Base-by-base conservation (phyloP, 2,888 invertebrate genomes). In the Chesias legatella region DNA sequence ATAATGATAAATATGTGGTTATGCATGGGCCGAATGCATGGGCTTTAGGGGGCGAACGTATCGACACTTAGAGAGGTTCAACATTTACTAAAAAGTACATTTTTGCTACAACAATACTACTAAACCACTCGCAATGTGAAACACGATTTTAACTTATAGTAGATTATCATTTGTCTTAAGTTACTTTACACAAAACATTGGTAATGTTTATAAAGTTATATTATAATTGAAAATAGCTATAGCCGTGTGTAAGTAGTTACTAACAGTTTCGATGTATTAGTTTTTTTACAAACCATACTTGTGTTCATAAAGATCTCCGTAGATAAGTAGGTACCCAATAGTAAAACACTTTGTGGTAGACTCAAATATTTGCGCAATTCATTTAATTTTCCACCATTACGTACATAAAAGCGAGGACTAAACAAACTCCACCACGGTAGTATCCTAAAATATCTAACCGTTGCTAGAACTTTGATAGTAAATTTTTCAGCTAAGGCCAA, bases 11-110 rank as follows among this genome's bases (percentile, higher is more conserved):
- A 44, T 20, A 27, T 31, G 39, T 33, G 29, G 27, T 10, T 35
- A 47, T 27, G 29, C 53, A 51, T 48, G 48, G 47, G 5, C 21
- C 56, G 52, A 52, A 50, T 71, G 85, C 86, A 82, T 86, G 86
- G 58, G 48, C 51, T 32, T 76, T 77, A 80, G 78, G 79, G 72
- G 52, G 69, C 66, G 72, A 69, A 33, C 31, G 31, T 31, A 36
- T 35, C 21, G 11, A 27, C 11, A 20, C 11, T 43, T 33, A 27
- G 9, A 10, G 25, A 37, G 31, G 41, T 39, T 17, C 24, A 33
- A 30, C 40, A 25, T 3, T 33, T 10, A 29, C 0, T 7, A 2
- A 11, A n/a, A 29, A 29, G 17, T 13, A 20, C 6, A n/a, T 29
- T n/a, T n/a, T n/a, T n/a, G n/a, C n/a, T n/a, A n/a, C n/a, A n/a